Evolutionary conservation across 2,888 invertebrate species (phyloP).

Genomic region (Mythimna impura): DNA sequence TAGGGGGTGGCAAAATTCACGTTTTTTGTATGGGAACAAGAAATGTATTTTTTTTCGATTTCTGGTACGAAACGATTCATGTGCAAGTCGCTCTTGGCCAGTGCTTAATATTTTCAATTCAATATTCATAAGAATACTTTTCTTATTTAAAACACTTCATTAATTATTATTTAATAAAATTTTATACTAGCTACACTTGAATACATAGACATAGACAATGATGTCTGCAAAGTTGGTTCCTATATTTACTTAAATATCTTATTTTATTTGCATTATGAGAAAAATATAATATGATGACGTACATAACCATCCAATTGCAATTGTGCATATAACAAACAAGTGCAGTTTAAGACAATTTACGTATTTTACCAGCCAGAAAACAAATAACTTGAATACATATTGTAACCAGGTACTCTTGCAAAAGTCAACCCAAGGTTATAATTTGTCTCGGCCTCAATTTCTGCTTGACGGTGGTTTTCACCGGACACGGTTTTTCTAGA

Average conservation of each 20-base stretch:
- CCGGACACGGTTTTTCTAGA: too few species aligned
- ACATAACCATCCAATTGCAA: not conserved
- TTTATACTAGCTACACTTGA: not conserved
- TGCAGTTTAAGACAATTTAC: not conserved
- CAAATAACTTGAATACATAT: not conserved
- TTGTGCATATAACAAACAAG: slow-evolving; percentile 11
- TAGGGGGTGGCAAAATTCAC: too few species aligned
- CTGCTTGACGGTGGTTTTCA: too few species aligned
- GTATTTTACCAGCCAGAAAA: not conserved
- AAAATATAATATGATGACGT: not conserved
- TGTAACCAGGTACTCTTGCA: not conserved
- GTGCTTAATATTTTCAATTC: too few species aligned
- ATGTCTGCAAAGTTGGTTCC: not conserved
- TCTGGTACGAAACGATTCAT: too few species aligned
- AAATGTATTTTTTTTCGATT: too few species aligned
- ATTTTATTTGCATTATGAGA: not conserved
- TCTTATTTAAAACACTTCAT: too few species aligned
- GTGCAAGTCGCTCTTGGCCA: too few species aligned
- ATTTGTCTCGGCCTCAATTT: too few species aligned
- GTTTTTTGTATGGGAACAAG: too few species aligned
- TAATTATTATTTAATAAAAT: too few species aligned
- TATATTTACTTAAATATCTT: not conserved
- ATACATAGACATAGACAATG: slow-evolving; percentile 1
- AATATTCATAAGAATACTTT: too few species aligned
- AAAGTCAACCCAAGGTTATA: not conserved